Base-by-base conservation (phyloP, 64 coral and sea anemone genomes). In the Dendrophyllia cribrosa region DNA sequence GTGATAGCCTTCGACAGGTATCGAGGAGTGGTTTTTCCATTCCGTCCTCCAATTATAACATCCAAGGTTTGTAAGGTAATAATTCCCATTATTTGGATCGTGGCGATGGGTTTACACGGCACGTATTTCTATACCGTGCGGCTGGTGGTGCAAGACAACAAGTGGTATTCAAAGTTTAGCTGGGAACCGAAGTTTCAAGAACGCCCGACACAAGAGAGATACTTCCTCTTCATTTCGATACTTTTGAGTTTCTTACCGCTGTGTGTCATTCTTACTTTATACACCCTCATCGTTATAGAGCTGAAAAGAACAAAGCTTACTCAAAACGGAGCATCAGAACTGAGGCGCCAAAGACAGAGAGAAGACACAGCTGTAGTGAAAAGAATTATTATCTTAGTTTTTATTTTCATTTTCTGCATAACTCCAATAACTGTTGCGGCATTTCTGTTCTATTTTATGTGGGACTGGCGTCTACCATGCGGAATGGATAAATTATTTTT, bases 1-100 rank as follows among this genome's bases (percentile, higher is more conserved):
- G 26, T 82, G 5, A 88, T 93, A 44, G 75, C 92, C 7, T 59
- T 93, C 6, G 92, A 88, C 50, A 77, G 92, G 4, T 88, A 82
- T 60, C 61, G 70, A 3, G 92, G 64, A 5, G 64, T 93, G 7
- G 85, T 81, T 12, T 88, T 82, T 21, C 92, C 92, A 24, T 79
- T 93, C 8, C 66, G 76, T 58, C 15, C 75, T 1, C 75, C 92
- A 53, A 19, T 76, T 5, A 72, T 88, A 21, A 81, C 76, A 58
- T 50, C 59, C n/a, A 88, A 50, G 43, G 22, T 14, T 6, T 88
- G 85, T 0, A 70, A 86, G 3, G 1, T 82, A 3, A 46, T 88
- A 9, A 93, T 88, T 9, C n/a, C 76, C 6, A 3, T 70, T 6
- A 82, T 87, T 2, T 93, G 92, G 92, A 9, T 93, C 8, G 11